Evolutionary conservation across 2,113 vertebrate species (phyloP).

Genomic region (Acinonyx jubatus): DNA sequence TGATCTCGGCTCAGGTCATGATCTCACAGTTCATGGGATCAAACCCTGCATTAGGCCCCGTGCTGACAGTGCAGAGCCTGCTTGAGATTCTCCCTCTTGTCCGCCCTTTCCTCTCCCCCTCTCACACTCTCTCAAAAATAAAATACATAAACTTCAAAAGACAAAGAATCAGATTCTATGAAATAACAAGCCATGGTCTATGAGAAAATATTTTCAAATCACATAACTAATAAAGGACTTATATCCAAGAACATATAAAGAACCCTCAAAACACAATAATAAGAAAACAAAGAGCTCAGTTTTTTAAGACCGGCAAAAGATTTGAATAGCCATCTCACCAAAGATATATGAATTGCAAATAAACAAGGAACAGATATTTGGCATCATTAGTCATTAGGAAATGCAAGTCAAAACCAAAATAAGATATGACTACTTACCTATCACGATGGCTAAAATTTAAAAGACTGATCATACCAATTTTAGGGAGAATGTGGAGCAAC

Average conservation of each 20-base stretch:
- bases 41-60: too few relatives aligned
- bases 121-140: too few relatives aligned
- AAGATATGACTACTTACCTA: neutral
- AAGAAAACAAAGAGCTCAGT: neutral
- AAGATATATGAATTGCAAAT: neutral
- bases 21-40: too few relatives aligned
- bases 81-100: too few relatives aligned
- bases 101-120: too few relatives aligned
- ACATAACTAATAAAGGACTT: neutral
- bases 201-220: neutral
- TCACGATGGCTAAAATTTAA: neutral
- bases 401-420: neutral
- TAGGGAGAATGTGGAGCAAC: neutral
- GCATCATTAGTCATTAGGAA: neutral
- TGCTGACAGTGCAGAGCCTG: too few relatives aligned
- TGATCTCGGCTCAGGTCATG: too few relatives aligned
- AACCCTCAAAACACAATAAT: neutral
- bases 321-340: neutral
- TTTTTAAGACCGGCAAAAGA: neutral
- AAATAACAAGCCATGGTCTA: neutral
- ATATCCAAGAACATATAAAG: neutral
- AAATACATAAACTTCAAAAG: too few relatives aligned
- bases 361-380: neutral
- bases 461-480: neutral
- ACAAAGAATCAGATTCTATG: neutral